Evolutionary conservation across 2,888 invertebrate genomes (phyloP).

Genomic region (Cryptocheilus praepositus): DNA sequence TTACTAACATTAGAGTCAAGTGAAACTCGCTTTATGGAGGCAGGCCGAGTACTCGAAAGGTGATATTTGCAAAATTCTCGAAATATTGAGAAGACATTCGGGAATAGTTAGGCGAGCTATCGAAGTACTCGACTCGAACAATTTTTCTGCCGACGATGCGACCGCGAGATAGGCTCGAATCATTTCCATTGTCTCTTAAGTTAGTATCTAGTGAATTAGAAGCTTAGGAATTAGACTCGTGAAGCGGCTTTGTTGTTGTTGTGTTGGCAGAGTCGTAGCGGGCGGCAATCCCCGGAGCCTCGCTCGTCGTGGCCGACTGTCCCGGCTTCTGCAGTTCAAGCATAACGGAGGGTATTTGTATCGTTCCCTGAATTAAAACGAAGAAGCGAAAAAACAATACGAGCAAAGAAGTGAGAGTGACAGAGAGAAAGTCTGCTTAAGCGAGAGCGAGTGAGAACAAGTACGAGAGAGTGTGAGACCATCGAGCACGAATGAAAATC

Average conservation of each 20-base stretch:
- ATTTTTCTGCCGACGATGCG: not conserved
- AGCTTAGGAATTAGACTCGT: slow-evolving; percentile 72
- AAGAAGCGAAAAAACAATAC: slow-evolving; percentile 9
- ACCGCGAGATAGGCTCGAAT: slow-evolving; percentile 2
- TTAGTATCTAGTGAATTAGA: slow-evolving; percentile 48
- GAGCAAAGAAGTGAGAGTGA: slow-evolving; percentile 2
- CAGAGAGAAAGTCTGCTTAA: not conserved
- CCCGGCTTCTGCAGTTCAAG: slow-evolving; percentile 92
- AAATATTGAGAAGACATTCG: too few relatives aligned
- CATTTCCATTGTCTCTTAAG: slow-evolving; percentile 67
- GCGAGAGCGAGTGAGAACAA: not conserved
- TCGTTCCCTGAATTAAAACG: slow-evolving; percentile 65
- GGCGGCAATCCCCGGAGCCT: slow-evolving; percentile 87
- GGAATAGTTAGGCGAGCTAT: too few relatives aligned
- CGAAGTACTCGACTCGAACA: not conserved
- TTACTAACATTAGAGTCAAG: too few relatives aligned
- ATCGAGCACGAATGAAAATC: not conserved
- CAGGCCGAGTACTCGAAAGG: too few relatives aligned
- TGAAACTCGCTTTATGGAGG: too few relatives aligned
- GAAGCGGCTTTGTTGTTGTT: slow-evolving; percentile 73
- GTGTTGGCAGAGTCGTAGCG: slow-evolving; percentile 77
- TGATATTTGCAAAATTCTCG: too few relatives aligned
- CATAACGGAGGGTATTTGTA: slow-evolving; percentile 91
- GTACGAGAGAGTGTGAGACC: not conserved
- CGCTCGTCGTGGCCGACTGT: slow-evolving; percentile 92